Base-by-base conservation (phyloP, 2,113 vertebrate genomes). In the Gymnogyps californianus region DNA sequence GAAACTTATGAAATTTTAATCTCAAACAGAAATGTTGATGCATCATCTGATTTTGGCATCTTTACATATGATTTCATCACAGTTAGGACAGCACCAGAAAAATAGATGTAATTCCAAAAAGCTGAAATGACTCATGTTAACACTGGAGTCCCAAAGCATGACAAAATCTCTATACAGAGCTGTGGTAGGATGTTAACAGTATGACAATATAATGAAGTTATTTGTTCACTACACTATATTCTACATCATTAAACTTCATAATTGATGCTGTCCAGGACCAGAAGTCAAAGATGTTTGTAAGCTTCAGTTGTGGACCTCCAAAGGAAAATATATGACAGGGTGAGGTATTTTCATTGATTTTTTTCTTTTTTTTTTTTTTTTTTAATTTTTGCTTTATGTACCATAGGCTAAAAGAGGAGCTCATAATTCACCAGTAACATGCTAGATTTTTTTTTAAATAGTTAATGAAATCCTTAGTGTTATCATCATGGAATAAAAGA, bases 11-110 rank as follows among this genome's bases (percentile, higher is more conserved):
- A 69, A 92, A 87, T 93, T 91, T 97, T 96, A 89, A 74, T 86
- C 78, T 91, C 58, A 93, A 91, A 87, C 16, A 83, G 34, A 95
- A 96, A 92, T 61, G 22, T 70, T 95, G 83, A 70, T 80, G 61
- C 6, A 13, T 91, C 61, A 62, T 95, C 78, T 2, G 2, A 57
- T 69, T 59, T 90, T 90, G 71, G 12, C 31, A 57, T 67, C 49
- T 97, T 71, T 81, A 83, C 49, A 31, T 83, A 36, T 40, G 42
- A 51, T 83, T 91, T 92, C 40, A n/a, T 69, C 49, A 67, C 17
- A 77, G 5, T 52, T 66, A 46, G 13, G 46, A 72, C 12, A 32
- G 25, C 22, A 94, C 38, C 28, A 52, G 49, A 57, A 96, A 85
- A 97, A 92, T 22, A 74, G 54, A 61, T 65, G n/a, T 34, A 70